Evolutionary conservation across 2,113 vertebrate genomes (phyloP).

Genomic region (Polypterus bichir): DNA sequence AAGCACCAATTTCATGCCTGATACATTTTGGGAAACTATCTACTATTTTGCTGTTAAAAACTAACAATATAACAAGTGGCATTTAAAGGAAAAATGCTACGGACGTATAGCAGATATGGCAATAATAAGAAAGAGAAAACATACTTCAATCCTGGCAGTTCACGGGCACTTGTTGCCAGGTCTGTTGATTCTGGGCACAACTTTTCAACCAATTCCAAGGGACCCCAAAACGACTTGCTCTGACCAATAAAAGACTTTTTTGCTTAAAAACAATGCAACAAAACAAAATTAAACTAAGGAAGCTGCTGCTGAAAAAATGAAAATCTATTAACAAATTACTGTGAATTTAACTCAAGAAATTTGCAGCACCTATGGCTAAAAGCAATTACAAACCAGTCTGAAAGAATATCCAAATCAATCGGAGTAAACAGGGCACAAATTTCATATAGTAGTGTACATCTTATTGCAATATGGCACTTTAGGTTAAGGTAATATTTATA

Average conservation of each 20-base stretch:
- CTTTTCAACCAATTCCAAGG: constrained; percentile 88
- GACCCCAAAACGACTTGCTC: constrained; percentile 92
- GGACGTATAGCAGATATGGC: not conserved
- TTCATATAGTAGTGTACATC: too few relatives aligned
- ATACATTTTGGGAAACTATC: not conserved
- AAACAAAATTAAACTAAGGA: not conserved
- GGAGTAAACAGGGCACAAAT: too few relatives aligned
- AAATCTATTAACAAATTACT: not conserved
- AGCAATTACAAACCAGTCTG: too few relatives aligned
- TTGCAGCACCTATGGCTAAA: too few relatives aligned
- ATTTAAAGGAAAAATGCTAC: too few relatives aligned
- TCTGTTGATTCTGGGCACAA: constrained; percentile 85
- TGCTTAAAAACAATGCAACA: constrained; percentile 38
- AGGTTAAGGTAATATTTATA: too few relatives aligned
- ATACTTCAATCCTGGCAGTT: constrained; percentile 88
- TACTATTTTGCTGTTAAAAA: too few relatives aligned
- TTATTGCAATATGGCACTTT: too few relatives aligned
- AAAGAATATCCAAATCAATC: too few relatives aligned
- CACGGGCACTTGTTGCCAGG: constrained; percentile 84
- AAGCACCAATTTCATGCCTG: constrained; percentile 5
- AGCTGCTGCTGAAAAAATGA: not conserved
- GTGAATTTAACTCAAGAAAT: too few relatives aligned
- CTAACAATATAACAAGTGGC: too few relatives aligned
- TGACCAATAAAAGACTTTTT: constrained; percentile 93
- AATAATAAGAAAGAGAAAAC: constrained; percentile 18